phyloP scores from a whole-genome alignment of 2,113 vertebrate species.

The Microtus richardsoni region DNA sequence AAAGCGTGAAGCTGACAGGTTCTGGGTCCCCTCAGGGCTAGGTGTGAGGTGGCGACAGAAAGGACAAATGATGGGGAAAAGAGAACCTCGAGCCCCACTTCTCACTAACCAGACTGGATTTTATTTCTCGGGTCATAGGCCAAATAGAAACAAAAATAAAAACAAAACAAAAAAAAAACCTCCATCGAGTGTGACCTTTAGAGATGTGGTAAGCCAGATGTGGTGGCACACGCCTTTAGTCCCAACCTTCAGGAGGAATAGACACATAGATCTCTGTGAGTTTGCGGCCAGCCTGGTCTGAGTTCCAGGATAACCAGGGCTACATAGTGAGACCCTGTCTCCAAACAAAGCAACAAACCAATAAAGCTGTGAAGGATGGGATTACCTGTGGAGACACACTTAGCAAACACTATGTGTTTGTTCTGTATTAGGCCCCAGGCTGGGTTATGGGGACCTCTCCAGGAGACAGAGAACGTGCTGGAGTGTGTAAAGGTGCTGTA shows the following conservation, averaged over 20 bases:
- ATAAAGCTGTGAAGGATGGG: background rate
- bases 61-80: background rate
- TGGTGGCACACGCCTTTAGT: fast-evolving
- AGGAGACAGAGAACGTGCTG: background rate
- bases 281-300: background rate
- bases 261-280: background rate
- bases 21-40: background rate
- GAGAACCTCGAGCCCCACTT: background rate
- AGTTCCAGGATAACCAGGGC: background rate
- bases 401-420: background rate
- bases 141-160: background rate
- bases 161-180: too few relatives aligned
- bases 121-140: background rate
- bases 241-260: background rate
- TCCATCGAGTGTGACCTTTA: background rate
- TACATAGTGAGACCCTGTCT: background rate
- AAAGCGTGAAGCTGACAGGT: fast-evolving
- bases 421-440: too few relatives aligned
- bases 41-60: background rate
- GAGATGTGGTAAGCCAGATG: background rate
- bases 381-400: background rate
- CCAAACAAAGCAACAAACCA: background rate
- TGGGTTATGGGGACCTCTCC: background rate
- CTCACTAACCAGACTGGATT: background rate
- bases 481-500: background rate